Evolutionary conservation across 92 coral and sea anemone genomes (phyloP).

Genomic region (Meandrina meandrites): DNA sequence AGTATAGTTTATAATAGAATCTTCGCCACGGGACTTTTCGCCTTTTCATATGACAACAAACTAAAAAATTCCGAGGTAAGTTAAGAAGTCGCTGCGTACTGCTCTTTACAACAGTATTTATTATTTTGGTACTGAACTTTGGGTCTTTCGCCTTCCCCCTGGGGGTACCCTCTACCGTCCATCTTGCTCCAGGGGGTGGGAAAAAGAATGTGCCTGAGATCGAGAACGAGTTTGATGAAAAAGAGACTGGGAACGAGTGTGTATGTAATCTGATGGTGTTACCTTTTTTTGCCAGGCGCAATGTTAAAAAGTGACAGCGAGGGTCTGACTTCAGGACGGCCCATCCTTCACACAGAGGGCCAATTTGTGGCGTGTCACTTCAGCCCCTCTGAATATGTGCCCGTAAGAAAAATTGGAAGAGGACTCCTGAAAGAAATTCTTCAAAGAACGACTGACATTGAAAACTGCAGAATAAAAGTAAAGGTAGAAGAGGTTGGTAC

Average conservation of each 20-base stretch:
- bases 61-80: too few relatives aligned
- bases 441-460: not conserved
- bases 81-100: too few relatives aligned
- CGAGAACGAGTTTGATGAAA: too few relatives aligned
- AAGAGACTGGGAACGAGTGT: too few relatives aligned
- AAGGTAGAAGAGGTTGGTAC: not conserved
- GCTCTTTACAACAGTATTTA: too few relatives aligned
- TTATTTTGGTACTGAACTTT: too few relatives aligned
- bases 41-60: not conserved
- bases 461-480: not conserved
- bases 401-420: conserved; percentile 14
- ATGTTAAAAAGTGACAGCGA: not conserved
- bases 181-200: too few relatives aligned
- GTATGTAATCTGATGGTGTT: not conserved
- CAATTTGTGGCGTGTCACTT: conserved; percentile 35
- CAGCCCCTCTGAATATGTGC: conserved; percentile 29
- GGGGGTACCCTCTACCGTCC: too few relatives aligned
- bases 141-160: too few relatives aligned
- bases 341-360: conserved; percentile 39
- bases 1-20: not conserved
- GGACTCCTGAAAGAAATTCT: conserved; percentile 17
- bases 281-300: not conserved
- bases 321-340: conserved; percentile 18
- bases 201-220: too few relatives aligned
- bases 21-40: not conserved